Conservation (phyloP, 1,140 invertebrate species). For the Drosophila truncata region DNA sequence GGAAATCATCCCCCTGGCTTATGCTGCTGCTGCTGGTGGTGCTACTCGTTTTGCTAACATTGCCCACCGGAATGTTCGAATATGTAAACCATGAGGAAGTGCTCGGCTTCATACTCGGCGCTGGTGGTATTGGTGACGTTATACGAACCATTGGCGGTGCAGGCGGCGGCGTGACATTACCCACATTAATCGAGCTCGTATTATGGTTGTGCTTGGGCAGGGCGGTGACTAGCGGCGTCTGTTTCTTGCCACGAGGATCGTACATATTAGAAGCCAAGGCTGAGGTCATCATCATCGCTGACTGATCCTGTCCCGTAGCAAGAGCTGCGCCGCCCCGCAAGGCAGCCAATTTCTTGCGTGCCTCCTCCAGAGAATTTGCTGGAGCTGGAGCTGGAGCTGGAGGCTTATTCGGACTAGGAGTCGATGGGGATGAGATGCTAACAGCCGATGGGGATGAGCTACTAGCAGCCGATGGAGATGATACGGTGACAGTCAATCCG, state of each 20-base stretch:
- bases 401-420: background rate
- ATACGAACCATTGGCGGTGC: background rate
- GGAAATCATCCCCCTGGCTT: background rate
- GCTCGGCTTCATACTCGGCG: conserved; percentile 19
- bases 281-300: too few relatives aligned
- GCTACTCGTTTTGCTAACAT: background rate
- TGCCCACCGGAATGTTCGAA: background rate
- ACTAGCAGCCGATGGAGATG: too few relatives aligned
- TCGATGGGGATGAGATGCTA: background rate
- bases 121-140: conserved; percentile 20
- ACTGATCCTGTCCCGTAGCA: too few relatives aligned
- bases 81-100: background rate
- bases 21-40: background rate
- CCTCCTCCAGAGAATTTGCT: conserved; percentile 40
- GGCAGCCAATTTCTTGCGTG: conserved; percentile 64
- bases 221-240: background rate
- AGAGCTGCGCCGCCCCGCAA: conserved; percentile 1
- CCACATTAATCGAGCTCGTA: background rate
- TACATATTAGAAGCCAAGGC: conserved; percentile 35
- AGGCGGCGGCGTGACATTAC: background rate
- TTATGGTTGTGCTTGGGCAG: background rate
- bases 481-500: too few relatives aligned
- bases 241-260: conserved; percentile 60
- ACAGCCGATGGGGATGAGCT: too few relatives aligned
- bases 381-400: rapidly evolving